A percentile compares a stretch with the other conserved stretches of the same genome.
Evolutionary conservation across 2,113 vertebrate genomes (phyloP).

Genomic region (Isichthys henryi): DNA sequence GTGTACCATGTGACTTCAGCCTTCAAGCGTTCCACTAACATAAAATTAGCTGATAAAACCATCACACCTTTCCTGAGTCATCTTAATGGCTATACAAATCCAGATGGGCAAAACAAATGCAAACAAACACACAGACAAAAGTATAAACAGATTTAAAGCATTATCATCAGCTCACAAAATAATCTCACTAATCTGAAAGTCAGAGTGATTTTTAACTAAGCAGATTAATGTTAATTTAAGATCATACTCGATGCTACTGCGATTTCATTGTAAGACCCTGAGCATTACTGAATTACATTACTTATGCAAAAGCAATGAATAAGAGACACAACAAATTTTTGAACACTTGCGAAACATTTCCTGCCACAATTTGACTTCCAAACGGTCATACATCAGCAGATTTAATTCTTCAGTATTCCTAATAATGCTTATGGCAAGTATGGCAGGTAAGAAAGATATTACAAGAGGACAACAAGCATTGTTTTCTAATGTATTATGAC

Average conservation of each 20-base stretch:
- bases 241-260: constrained; percentile 54
- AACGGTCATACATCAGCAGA: neutral
- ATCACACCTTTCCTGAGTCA: constrained; percentile 64
- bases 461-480: neutral
- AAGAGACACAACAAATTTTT: neutral
- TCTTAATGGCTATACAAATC: constrained; percentile 48
- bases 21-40: constrained; percentile 65
- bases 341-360: neutral
- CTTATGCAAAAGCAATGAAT: neutral
- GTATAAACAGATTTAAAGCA: neutral
- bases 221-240: neutral
- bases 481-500: constrained; percentile 27
- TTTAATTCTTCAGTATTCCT: neutral
- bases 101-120: constrained; percentile 36
- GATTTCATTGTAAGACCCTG: constrained; percentile 20
- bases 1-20: constrained; percentile 71
- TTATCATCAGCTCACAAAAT: neutral
- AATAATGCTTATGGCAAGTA: neutral
- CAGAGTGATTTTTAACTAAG: neutral
- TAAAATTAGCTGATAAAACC: constrained; percentile 67
- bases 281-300: neutral
- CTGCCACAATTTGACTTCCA: neutral
- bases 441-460: neutral
- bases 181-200: neutral
- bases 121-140: neutral